Percentiles rank a stretch among this genome's conserved stretches.
Evolutionary conservation across 2,888 invertebrate genomes (phyloP).

Genomic region (Stenolophus ochropezus): DNA sequence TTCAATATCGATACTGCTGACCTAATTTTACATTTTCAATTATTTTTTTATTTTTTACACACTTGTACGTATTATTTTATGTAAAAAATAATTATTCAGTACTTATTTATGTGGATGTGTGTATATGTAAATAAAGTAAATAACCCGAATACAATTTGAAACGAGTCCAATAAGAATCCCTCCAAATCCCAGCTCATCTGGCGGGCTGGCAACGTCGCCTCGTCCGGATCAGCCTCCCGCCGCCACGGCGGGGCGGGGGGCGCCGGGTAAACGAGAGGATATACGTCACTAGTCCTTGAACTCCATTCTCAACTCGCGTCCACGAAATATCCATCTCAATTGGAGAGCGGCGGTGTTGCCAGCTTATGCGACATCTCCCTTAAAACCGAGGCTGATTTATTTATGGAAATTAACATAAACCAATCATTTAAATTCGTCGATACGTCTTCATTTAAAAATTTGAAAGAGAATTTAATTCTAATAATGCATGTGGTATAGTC

Average conservation of each 20-base stretch:
- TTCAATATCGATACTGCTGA: neutral
- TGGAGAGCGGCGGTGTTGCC: constrained; percentile 58
- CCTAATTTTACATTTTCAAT: neutral
- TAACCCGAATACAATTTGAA: neutral
- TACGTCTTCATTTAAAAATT: too few relatives aligned
- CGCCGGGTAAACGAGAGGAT: constrained; percentile 65
- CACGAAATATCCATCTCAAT: constrained; percentile 56
- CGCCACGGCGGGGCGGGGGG: neutral
- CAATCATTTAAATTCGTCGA: too few relatives aligned
- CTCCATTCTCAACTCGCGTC: constrained; percentile 66
- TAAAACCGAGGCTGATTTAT: too few relatives aligned
- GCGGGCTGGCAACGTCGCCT: constrained; percentile 45
- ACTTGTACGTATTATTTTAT: neutral
- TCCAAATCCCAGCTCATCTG: neutral
- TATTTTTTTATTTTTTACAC: neutral
- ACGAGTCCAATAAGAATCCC: neutral
- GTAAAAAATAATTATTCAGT: neutral
- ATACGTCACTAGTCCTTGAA: constrained; percentile 70
- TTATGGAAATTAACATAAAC: too few relatives aligned
- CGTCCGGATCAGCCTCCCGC: constrained; percentile 38
- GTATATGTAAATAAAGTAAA: neutral
- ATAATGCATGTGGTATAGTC: too few relatives aligned
- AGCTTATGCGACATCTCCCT: too few relatives aligned
- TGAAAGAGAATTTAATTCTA: too few relatives aligned
- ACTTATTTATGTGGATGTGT: too few relatives aligned